Conservation (phyloP, 2,797 vertebrate species). For the Todus mexicanus region DNA sequence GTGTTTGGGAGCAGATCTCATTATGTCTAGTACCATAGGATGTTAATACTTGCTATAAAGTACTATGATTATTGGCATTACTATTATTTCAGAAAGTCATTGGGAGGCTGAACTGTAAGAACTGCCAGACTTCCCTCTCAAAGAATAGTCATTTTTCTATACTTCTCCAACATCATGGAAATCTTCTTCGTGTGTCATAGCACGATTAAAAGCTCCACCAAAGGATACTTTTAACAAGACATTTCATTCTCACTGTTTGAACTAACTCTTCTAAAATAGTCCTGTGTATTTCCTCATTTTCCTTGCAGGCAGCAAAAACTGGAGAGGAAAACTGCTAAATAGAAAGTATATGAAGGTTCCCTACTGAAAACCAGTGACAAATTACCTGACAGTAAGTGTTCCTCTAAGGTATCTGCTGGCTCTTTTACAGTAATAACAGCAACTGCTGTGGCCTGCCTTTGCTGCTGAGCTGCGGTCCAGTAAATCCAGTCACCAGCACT, state of each 20-base stretch:
- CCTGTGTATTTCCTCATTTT: not conserved
- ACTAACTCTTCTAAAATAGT: not conserved
- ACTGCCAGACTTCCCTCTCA: not conserved
- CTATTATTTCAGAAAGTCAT: not conserved
- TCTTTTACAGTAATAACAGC: not conserved
- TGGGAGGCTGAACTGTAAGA: not conserved
- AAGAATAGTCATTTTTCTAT: not conserved
- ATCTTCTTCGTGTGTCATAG: not conserved
- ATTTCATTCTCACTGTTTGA: not conserved
- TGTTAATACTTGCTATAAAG: not conserved
- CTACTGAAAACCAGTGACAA: constrained; percentile 74
- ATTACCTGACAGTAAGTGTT: constrained; percentile 75
- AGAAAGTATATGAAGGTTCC: constrained; percentile 78
- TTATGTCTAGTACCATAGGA: not conserved
- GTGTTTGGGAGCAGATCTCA: not conserved
- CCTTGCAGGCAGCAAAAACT: constrained; percentile 71
- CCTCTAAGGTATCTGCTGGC: not conserved
- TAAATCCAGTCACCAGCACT: not conserved
- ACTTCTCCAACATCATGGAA: not conserved
- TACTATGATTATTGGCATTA: not conserved
- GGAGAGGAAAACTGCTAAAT: constrained; percentile 70
- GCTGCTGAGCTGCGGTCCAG: not conserved
- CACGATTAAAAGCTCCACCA: not conserved
- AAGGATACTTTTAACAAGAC: not conserved
- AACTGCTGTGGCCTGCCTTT: not conserved